Evolutionary conservation across 2,113 vertebrate genomes (phyloP), one percentile per base, ranked within the genome.

Genomic region (Rhipidura dahli): DNA sequence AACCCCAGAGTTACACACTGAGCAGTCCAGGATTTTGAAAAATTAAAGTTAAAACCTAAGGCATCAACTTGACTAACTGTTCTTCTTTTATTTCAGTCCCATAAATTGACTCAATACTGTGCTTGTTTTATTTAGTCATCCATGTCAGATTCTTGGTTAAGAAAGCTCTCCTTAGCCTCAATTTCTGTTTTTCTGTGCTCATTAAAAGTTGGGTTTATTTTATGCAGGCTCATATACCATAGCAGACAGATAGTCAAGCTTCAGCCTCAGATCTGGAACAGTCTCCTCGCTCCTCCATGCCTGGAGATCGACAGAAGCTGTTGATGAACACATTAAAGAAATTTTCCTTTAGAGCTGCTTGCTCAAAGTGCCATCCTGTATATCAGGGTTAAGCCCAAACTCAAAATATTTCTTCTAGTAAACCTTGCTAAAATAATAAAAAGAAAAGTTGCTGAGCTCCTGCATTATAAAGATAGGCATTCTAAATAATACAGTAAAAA

Each of bases 401-500:
- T 17, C 19, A 68, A 14, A 71, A 72, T 70, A 90, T 31, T 77
- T 80, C 11, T 81, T 80, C 19, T 51, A 51, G n/a, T 7, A 89
- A 80, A 94, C 1, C 2, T 77, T 39, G 69, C 13, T 71, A 22
- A 47, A 49, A 50, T 15, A 61, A 56, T 22, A 18, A 37, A 14
- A 22, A 53, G 37, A 68, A 44, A n/a, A 10, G 0, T 26, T 42
- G 5, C 56, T 72, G 20, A 68, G 5, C 6, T 27, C 60, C 31
- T 82, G 24, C 26, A 53, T 84, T 78, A 64, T 45, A 65, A 76
- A 76, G 27, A 57, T 11, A 71, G 11, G 3, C 17, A 91, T 56
- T 87, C 31, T 79, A 87, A 94, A 84, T 81, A 83, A 63, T 44
- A 28, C 22, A 78, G 21, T 49, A 87, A 59, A 56, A 89, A 91